Conservation (phyloP, 2,888 invertebrate genomes). For the Lycophotia porphyrea region DNA sequence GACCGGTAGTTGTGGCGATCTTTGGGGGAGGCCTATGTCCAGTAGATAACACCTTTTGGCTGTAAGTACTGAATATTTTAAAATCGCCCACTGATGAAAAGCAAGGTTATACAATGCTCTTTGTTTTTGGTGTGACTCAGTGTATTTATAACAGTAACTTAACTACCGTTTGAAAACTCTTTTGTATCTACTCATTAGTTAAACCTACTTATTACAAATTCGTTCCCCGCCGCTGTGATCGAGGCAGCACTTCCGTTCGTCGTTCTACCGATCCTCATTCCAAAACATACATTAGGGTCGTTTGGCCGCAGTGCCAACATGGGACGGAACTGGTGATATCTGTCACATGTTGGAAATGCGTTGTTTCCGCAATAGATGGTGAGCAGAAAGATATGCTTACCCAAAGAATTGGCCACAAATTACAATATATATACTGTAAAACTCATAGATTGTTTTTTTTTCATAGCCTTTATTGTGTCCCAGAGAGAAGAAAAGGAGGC, state of each 20-base stretch:
- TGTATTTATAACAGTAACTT: conserved; percentile 10
- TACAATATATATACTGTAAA: not conserved
- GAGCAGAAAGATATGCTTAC: not conserved
- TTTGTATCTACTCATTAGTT: conserved; percentile 2
- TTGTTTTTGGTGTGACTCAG: not conserved
- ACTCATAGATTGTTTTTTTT: not conserved
- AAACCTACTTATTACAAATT: not conserved
- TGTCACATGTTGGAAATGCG: not conserved
- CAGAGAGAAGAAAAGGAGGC: no score
- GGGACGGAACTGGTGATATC: conserved; percentile 3
- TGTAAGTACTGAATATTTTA: not conserved
- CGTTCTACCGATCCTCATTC: not conserved
- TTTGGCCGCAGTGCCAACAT: conserved; percentile 27
- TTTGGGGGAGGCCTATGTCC: not conserved
- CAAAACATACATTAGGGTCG: not conserved
- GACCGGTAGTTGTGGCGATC: not conserved
- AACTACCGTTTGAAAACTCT: conserved; percentile 5
- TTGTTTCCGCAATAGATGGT: not conserved
- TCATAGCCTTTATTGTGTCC: no score
- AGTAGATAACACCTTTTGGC: not conserved
- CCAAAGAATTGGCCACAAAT: not conserved
- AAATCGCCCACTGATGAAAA: not conserved
- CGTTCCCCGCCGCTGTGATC: not conserved
- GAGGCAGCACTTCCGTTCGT: not conserved
- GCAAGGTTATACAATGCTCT: not conserved